Evolutionary conservation across 2,888 invertebrate genomes (phyloP).

Genomic region (Gortyna flavago): DNA sequence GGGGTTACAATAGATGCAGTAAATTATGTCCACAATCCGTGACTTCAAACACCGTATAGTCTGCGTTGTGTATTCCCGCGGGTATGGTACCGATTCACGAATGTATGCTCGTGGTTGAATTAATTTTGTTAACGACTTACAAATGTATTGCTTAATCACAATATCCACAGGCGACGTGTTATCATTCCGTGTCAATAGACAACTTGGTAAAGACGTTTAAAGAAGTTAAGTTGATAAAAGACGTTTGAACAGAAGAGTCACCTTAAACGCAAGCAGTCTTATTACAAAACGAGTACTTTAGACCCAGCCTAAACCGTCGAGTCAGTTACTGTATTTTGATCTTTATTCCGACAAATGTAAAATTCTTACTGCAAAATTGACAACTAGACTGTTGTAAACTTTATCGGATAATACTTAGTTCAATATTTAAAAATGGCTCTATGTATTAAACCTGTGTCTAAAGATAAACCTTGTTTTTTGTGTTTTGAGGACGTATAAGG

Average conservation of each 20-base stretch:
- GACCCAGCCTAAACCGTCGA: neutral
- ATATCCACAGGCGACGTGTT: conserved; percentile 16
- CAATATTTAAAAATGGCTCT: neutral
- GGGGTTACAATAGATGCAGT: conserved; percentile 80
- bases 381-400: no score
- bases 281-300: neutral
- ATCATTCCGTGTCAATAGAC: neutral
- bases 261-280: neutral
- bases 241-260: neutral
- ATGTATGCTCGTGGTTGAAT: conserved; percentile 38
- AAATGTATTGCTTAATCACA: conserved; percentile 44
- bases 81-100: conserved; percentile 40
- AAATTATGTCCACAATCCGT: conserved; percentile 58
- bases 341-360: neutral
- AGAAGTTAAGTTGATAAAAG: neutral
- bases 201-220: neutral
- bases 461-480: neutral
- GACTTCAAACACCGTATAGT: conserved; percentile 39
- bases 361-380: neutral
- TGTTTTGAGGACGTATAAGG: no score
- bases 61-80: conserved; percentile 41
- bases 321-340: neutral
- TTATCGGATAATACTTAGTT: no score
- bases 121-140: conserved; percentile 41
- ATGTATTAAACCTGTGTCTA: no score